These are phyloP conservation scores for Teinopalpus imperialis DNA, from an alignment of 2,888 invertebrate species.

Conservation along the genomic window DNA sequence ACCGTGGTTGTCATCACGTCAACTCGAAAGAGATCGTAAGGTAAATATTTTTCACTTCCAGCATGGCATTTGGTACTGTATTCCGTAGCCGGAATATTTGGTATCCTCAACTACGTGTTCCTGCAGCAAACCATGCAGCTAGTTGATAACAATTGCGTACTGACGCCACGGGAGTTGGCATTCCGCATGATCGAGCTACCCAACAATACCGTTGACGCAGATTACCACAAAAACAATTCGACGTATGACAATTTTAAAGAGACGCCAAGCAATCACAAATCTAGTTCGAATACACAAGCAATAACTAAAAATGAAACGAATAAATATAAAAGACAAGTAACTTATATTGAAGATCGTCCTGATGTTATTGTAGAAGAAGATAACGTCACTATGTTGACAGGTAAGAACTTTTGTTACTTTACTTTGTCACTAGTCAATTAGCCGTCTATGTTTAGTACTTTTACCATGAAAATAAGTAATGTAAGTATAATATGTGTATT, in stretches of 20 bases:
- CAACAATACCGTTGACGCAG: slow-evolving; percentile 28
- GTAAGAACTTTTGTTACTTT: slow-evolving; percentile 35
- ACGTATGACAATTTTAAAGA: slow-evolving; percentile 15
- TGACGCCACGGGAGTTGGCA: slow-evolving; percentile 55
- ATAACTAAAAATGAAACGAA: slow-evolving; percentile 28
- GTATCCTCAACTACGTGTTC: slow-evolving; percentile 64
- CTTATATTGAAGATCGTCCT: slow-evolving; percentile 28
- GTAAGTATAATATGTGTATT: no score
- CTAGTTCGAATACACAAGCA: slow-evolving; percentile 22
- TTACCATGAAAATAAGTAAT: no score
- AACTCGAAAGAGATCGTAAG: no score
- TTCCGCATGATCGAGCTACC: slow-evolving; percentile 49
- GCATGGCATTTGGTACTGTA: slow-evolving; percentile 66
- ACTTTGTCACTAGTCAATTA: no score
- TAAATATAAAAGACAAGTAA: slow-evolving; percentile 42
- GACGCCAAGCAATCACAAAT: slow-evolving; percentile 6
- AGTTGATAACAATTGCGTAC: slow-evolving; percentile 57
- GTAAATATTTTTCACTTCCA: slow-evolving; percentile 45
- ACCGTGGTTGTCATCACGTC: no score
- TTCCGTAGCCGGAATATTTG: slow-evolving; percentile 56
- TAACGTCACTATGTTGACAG: slow-evolving; percentile 40
- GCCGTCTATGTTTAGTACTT: no score
- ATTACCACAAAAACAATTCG: slow-evolving; percentile 7
- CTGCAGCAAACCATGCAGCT: slow-evolving; percentile 60
- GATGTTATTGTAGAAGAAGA: slow-evolving; percentile 32